Evolutionary conservation across 1,140 invertebrate species (phyloP).

Genomic region (Meteorus sp.): DNA sequence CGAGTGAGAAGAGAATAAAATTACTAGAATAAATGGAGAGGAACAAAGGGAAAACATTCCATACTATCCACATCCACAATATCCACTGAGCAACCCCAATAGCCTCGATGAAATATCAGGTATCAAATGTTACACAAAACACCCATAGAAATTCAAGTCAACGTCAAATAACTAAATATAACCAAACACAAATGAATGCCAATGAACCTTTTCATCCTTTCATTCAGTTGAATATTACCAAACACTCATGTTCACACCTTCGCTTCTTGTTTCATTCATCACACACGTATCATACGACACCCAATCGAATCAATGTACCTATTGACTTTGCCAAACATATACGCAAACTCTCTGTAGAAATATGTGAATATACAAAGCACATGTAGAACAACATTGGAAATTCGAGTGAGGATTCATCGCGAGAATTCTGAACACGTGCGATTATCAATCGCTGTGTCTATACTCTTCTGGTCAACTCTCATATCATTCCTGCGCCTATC

Average conservation of each 20-base stretch:
- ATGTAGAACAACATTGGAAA: not conserved
- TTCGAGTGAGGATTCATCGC: too few relatives aligned
- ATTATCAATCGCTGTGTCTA: conserved; percentile 10
- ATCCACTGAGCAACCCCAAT: not conserved
- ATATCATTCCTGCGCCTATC: conserved; percentile 1
- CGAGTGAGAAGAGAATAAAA: too few relatives aligned
- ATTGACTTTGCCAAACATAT: not conserved
- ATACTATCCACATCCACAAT: too few relatives aligned
- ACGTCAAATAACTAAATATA: too few relatives aligned
- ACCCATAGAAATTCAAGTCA: not conserved
- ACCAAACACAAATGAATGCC: conserved; percentile 1
- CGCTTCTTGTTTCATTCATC: not conserved
- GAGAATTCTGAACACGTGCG: conserved; percentile 14
- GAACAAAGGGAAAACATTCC: too few relatives aligned
- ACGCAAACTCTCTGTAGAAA: not conserved
- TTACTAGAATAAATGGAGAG: too few relatives aligned
- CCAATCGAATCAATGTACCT: not conserved
- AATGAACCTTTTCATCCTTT: not conserved
- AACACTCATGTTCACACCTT: not conserved
- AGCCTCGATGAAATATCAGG: conserved; percentile 12
- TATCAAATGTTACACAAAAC: conserved; percentile 14
- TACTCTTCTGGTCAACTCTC: not conserved
- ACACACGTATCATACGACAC: not conserved
- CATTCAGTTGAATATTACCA: not conserved
- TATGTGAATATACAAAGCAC: not conserved